Evolutionary conservation across 2,888 invertebrate genomes (phyloP).

Genomic region (Himalopsyche kuldschensis): DNA sequence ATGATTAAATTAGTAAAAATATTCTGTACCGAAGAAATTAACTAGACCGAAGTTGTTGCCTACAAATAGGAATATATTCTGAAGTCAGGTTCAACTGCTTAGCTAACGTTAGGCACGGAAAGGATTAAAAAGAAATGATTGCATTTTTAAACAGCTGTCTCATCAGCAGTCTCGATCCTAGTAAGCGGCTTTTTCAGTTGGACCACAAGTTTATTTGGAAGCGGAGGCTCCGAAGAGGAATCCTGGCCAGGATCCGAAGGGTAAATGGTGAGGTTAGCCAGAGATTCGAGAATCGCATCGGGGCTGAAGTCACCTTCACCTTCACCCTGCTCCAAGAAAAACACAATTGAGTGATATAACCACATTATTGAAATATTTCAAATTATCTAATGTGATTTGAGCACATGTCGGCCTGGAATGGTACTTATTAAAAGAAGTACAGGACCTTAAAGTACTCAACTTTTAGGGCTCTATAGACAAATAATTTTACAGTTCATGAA

Average conservation of each 20-base stretch:
- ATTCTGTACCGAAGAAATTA: neutral
- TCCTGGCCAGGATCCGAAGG: slow-evolving; percentile 47
- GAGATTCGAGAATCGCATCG: slow-evolving; percentile 31
- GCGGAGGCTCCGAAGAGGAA: slow-evolving; percentile 54
- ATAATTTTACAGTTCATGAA: too few relatives aligned
- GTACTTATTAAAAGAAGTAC: too few relatives aligned
- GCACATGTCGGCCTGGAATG: neutral
- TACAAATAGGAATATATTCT: neutral
- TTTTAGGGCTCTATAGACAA: too few relatives aligned
- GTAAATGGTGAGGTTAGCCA: slow-evolving; percentile 42
- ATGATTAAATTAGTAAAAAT: too few relatives aligned
- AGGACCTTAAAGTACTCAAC: too few relatives aligned
- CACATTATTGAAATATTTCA: neutral
- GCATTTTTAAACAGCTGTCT: slow-evolving; percentile 50
- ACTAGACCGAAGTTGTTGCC: neutral
- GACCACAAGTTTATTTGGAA: slow-evolving; percentile 47
- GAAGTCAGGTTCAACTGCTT: neutral
- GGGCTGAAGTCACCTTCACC: slow-evolving; percentile 22
- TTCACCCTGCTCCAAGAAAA: slow-evolving; percentile 8
- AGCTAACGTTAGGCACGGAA: neutral
- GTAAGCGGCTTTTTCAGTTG: slow-evolving; percentile 56
- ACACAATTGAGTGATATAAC: neutral
- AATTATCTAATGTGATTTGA: neutral
- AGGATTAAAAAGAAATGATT: neutral
- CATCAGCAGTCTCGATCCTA: slow-evolving; percentile 56